A percentile compares a stretch with the other conserved stretches of the same genome.
Evolutionary conservation across 1,140 invertebrate genomes (phyloP).

Genomic region (Periplaneta americana): DNA sequence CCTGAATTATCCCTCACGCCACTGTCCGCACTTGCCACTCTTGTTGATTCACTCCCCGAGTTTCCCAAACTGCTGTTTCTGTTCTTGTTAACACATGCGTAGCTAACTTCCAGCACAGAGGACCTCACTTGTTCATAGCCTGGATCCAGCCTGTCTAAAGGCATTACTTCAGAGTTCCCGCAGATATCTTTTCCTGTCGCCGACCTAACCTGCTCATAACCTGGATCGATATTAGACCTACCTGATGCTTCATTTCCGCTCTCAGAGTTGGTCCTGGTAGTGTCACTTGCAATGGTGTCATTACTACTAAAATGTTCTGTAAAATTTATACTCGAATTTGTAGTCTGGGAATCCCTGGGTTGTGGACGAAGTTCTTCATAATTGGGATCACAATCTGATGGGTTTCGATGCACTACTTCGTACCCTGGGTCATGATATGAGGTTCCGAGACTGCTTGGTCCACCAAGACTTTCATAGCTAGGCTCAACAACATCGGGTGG

Average conservation of each 20-base stretch:
- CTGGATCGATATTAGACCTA: slow-evolving; percentile 37
- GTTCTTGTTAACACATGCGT: not conserved
- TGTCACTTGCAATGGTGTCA: slow-evolving; percentile 23
- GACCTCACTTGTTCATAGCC: slow-evolving; percentile 36
- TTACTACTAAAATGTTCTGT: not conserved
- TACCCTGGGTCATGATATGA: slow-evolving; percentile 17
- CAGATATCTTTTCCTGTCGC: slow-evolving; percentile 30
- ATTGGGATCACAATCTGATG: slow-evolving; percentile 14
- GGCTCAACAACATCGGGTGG: not conserved
- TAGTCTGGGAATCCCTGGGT: slow-evolving; percentile 9
- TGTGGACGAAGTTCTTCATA: slow-evolving; percentile 14
- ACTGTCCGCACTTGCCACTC: not conserved
- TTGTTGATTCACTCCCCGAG: not conserved
- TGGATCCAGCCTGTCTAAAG: no score
- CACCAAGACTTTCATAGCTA: not conserved
- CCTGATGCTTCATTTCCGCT: slow-evolving; percentile 34
- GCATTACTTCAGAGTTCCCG: slow-evolving; percentile 48
- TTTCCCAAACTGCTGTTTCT: no score
- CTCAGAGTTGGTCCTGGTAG: slow-evolving; percentile 31
- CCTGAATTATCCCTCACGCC: not conserved
- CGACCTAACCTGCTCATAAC: slow-evolving; percentile 34
- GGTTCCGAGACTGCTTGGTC: not conserved
- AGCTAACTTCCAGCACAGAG: not conserved
- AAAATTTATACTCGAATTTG: not conserved
- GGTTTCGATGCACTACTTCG: slow-evolving; percentile 12